phyloP scores from a whole-genome alignment of 2,888 invertebrate species.

The Therioaphis trifolii region DNA sequence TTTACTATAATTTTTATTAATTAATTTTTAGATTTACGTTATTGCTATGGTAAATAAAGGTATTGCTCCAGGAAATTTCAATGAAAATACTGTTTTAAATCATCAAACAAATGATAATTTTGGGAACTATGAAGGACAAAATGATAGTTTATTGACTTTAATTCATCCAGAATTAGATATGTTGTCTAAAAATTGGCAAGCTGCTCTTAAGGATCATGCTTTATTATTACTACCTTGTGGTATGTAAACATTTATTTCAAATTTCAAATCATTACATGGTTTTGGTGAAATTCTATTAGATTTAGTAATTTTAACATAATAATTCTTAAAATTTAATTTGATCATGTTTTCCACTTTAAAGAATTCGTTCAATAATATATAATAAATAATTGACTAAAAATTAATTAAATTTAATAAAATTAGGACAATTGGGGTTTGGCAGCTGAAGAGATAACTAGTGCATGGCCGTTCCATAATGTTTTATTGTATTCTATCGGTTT shows the following conservation, averaged over 20 bases:
- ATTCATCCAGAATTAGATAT: conserved; percentile 94
- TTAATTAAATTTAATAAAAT: too few species aligned
- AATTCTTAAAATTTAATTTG: too few species aligned
- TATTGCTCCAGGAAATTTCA: conserved; percentile 72
- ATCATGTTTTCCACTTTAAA: too few species aligned
- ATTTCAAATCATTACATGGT: not conserved
- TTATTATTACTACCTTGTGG: conserved; percentile 88
- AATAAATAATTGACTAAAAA: too few species aligned
- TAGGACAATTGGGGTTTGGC: too few species aligned
- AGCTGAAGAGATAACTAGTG: too few species aligned
- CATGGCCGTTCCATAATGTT: too few species aligned
- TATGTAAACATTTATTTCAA: conserved; percentile 66
- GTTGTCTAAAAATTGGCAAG: conserved; percentile 94
- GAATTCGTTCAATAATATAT: too few species aligned
- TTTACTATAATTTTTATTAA: too few species aligned
- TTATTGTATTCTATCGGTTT: too few species aligned
- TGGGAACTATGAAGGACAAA: conserved; percentile 81
- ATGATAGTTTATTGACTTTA: conserved; percentile 85
- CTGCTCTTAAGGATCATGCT: conserved; percentile 94
- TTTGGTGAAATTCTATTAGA: too few species aligned
- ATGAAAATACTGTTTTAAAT: conserved; percentile 66
- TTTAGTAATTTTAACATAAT: too few species aligned
- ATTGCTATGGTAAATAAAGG: conserved; percentile 89
- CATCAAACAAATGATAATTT: conserved; percentile 73
- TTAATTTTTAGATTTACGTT: conserved; percentile 86